Conservation (phyloP, 1,140 invertebrate genomes). For the Seison nebaliae region DNA sequence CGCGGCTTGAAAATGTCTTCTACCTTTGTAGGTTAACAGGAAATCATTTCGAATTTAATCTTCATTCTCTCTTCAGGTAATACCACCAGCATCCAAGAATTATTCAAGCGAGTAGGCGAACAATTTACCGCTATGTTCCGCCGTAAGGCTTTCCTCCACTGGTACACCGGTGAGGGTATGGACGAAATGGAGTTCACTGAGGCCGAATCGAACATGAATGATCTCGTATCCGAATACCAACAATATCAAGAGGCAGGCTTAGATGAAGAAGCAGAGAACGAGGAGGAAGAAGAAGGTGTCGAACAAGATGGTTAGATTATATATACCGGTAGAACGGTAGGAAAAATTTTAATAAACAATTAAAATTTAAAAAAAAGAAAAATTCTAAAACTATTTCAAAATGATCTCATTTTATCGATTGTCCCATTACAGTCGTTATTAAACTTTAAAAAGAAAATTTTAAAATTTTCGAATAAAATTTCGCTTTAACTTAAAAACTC, state of each 20-base stretch:
- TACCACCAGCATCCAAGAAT: background rate
- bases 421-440: too few relatives aligned
- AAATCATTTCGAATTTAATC: background rate
- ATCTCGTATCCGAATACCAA: slow-evolving; percentile 22
- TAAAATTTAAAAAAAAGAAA: too few relatives aligned
- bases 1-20: slow-evolving; percentile 33
- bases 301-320: too few relatives aligned
- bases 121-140: slow-evolving; percentile 70
- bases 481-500: too few relatives aligned
- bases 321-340: too few relatives aligned
- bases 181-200: slow-evolving; percentile 45
- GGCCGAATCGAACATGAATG: slow-evolving; percentile 34
- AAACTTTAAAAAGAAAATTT: too few relatives aligned
- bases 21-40: slow-evolving; percentile 26
- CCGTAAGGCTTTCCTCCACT: slow-evolving; percentile 63
- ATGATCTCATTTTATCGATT: too few relatives aligned
- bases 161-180: slow-evolving; percentile 43
- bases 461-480: too few relatives aligned
- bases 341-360: too few relatives aligned
- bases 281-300: slow-evolving; percentile 7
- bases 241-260: slow-evolving; percentile 21
- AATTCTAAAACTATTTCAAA: too few relatives aligned
- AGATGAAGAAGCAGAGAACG: background rate
- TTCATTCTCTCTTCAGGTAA: background rate
- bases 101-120: slow-evolving; percentile 29